These are phyloP conservation scores for Emberiza fucata DNA, from an alignment of 2,113 vertebrate species.

Conservation along the genomic window DNA sequence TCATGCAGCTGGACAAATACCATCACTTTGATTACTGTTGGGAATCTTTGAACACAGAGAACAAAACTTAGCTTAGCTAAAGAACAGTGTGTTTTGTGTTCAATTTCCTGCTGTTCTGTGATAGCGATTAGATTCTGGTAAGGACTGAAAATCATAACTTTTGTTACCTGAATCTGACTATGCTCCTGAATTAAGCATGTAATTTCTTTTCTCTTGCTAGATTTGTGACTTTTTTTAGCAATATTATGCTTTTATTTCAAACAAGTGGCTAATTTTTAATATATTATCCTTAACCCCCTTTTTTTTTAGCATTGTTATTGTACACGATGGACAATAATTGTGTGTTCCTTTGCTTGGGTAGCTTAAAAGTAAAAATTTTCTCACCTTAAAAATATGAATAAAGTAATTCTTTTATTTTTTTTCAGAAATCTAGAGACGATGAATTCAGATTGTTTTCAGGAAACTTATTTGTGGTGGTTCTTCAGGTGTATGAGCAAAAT, in stretches of 20 bases:
- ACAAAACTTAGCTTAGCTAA: neutral
- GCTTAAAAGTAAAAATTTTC: neutral
- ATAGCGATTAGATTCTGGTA: neutral
- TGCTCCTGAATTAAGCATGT: neutral
- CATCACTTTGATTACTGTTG: neutral
- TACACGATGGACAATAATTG: neutral
- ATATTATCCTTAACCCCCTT: neutral
- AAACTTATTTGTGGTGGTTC: neutral
- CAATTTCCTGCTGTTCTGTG: neutral
- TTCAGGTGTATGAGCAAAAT: neutral
- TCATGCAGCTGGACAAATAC: neutral
- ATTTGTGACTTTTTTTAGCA: neutral
- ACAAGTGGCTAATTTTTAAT: neutral
- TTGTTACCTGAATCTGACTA: neutral
- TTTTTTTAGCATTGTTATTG: neutral
- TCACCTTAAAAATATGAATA: neutral
- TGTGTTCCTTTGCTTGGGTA: neutral
- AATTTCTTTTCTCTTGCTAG: neutral
- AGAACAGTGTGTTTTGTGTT: neutral
- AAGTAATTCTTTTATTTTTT: neutral
- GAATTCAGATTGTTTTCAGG: neutral
- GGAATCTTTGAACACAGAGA: neutral
- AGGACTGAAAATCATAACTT: neutral
- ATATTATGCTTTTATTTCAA: neutral
- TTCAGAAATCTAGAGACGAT: neutral